A percentile compares a stretch with the other conserved stretches of the same genome.
These are phyloP conservation scores for Kryptolebias marmoratus DNA, from an alignment of 2,113 vertebrate genomes.

Conservation along the genomic window DNA sequence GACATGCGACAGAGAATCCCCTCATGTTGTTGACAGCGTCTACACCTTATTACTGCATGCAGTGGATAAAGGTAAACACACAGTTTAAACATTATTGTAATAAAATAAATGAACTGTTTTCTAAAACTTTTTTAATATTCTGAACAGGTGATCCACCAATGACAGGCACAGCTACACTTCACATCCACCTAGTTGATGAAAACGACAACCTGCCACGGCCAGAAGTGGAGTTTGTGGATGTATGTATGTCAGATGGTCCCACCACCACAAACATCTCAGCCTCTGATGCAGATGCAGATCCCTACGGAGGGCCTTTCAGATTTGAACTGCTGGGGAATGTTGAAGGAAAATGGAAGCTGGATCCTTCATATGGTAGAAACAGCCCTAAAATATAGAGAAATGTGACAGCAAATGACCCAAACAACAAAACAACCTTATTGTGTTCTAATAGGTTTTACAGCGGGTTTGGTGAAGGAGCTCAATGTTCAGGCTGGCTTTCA, in stretches of 20 bases:
- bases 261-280: conserved; percentile 65
- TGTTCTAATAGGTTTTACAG: conserved; percentile 48
- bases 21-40: conserved; percentile 44
- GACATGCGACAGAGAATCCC: conserved; percentile 62
- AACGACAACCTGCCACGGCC: conserved; percentile 61
- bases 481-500: conserved; percentile 28
- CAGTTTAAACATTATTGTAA: not conserved
- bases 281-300: conserved; percentile 57
- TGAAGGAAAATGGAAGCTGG: conserved; percentile 64
- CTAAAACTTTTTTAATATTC: not conserved
- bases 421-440: not conserved
- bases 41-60: conserved; percentile 61
- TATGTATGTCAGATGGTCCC: conserved; percentile 43
- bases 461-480: conserved; percentile 58
- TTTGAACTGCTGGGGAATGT: conserved; percentile 67
- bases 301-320: conserved; percentile 64
- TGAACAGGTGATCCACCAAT: conserved; percentile 48
- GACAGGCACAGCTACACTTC: conserved; percentile 60
- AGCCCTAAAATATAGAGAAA: not conserved
- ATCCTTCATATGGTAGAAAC: conserved; percentile 59
- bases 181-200: conserved; percentile 40
- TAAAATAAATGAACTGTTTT: not conserved
- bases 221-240: not conserved
- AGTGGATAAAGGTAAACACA: conserved; percentile 58
- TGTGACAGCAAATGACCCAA: rapidly evolving